Base-by-base conservation (phyloP, 2,888 invertebrate species). In the Drosophila crucigera region DNA sequence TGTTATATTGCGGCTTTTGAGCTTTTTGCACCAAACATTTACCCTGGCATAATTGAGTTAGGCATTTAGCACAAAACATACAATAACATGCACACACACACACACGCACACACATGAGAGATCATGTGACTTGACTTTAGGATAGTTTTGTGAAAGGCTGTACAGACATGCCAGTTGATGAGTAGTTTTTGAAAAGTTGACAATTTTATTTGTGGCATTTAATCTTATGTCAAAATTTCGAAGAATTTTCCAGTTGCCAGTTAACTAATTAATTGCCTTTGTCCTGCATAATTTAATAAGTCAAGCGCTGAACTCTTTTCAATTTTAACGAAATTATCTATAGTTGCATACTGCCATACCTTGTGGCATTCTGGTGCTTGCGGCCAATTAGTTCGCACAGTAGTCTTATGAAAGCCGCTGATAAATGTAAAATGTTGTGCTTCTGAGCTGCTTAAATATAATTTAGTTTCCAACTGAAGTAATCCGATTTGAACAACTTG, bases 1-100 rank as follows among this genome's bases (percentile, higher is more conserved):
- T 80, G 76, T 85, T 82, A 78, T 83, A 68, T 84, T 87, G 83
- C 78, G 87, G 87, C 87, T 89, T 87, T 89, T 87, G 80, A 85
- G 84, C 88, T 83, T 87, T 88, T 78, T 82, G 82, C 77, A 75
- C 69, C 81, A 84, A 83, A 84, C 84, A 84, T 84, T 84, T 84
- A 78, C 75, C 82, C 75, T 39, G 61, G 54, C 89, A 82, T 85
- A 85, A 85, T 85, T 85, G 86, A 88, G 84, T 85, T 85, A 88
- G 86, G 86, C 89, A 86, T 82, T 80, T 74, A 64, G 63, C 75
- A 73, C 68, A 74, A 67, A 73, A 52, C 33, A 70, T 22, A 70
- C 33, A 59, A 28, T 30, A 28, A 25, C 67, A 39, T 22, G 66
- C 61, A 58, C 60, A 35, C 33, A 28, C 28, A 33, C 53, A 25